Conservation (phyloP, 2,888 invertebrate genomes). For the Gisinianus flammeolus region DNA sequence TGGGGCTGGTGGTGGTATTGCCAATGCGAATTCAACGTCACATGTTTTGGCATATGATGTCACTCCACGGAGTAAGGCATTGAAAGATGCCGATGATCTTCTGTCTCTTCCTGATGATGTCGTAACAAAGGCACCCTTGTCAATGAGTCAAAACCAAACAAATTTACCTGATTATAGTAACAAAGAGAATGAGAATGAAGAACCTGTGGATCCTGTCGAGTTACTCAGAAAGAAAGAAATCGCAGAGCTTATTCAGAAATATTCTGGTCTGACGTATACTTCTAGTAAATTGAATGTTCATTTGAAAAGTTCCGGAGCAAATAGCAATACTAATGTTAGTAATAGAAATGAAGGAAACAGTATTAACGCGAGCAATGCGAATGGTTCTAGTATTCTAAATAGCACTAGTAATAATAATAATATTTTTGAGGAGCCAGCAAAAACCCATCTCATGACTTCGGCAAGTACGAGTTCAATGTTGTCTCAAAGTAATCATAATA, state of each 20-base stretch:
- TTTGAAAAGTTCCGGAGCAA: constrained; percentile 33
- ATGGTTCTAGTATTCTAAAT: neutral
- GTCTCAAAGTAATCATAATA: constrained; percentile 24
- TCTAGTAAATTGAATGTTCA: constrained; percentile 38
- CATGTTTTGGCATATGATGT: constrained; percentile 58
- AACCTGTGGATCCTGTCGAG: constrained; percentile 68
- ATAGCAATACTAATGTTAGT: constrained; percentile 29
- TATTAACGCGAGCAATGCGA: neutral
- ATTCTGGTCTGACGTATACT: constrained; percentile 74
- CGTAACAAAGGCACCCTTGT: neutral
- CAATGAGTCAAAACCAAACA: neutral
- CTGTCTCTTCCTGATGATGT: constrained; percentile 59
- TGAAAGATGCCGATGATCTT: constrained; percentile 54
- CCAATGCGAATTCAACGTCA: constrained; percentile 36
- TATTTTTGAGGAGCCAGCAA: constrained; percentile 9
- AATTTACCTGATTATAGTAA: constrained; percentile 59
- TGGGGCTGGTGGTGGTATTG: neutral
- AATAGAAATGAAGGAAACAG: neutral
- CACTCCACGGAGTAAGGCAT: constrained; percentile 49
- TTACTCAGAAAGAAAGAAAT: constrained; percentile 83
- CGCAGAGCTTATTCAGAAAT: constrained; percentile 80
- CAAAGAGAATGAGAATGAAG: constrained; percentile 63
- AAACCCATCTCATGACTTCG: neutral
- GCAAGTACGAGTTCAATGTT: constrained; percentile 23
- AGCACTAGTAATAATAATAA: constrained; percentile 12